Percentiles rank a stretch among this genome's conserved stretches.
Evolutionary conservation across 2,888 invertebrate species (phyloP).

Genomic region (Bedellia somnulentella): DNA sequence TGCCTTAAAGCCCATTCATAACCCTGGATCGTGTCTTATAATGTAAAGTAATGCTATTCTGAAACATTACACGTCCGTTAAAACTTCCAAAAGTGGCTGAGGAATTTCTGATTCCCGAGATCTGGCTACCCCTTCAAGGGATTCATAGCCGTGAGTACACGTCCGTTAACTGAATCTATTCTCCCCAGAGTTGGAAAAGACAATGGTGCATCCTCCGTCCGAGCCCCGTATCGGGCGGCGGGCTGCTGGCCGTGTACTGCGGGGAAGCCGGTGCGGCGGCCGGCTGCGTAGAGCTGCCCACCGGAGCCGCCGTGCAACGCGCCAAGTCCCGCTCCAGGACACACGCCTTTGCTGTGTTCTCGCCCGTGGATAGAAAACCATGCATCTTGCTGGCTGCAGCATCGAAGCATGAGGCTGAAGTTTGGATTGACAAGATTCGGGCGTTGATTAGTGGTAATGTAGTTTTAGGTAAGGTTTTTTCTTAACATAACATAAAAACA

Average conservation of each 20-base stretch:
- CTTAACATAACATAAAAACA: too few species aligned
- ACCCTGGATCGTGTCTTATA: too few species aligned
- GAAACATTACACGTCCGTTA: too few species aligned
- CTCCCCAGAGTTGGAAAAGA: constrained; percentile 69
- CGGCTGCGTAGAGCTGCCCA: constrained; percentile 57
- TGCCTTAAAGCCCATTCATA: too few species aligned
- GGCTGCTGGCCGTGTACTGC: constrained; percentile 59
- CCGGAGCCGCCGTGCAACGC: constrained; percentile 62
- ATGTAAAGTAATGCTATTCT: too few species aligned
- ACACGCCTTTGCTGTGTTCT: constrained; percentile 70
- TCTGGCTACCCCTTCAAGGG: too few species aligned
- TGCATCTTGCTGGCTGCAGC: constrained; percentile 66
- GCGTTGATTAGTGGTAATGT: constrained; percentile 46
- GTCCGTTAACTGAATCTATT: too few species aligned
- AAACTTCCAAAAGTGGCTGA: too few species aligned
- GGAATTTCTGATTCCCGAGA: too few species aligned
- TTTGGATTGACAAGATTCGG: constrained; percentile 69
- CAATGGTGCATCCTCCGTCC: constrained; percentile 67
- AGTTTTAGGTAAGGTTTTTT: too few species aligned
- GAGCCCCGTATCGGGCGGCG: constrained; percentile 52
- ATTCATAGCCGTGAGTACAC: too few species aligned
- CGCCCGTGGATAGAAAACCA: constrained; percentile 62
- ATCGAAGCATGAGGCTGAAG: constrained; percentile 66
- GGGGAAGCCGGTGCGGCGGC: constrained; percentile 47
- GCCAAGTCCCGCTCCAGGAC: constrained; percentile 69